Evolutionary conservation across 1,140 invertebrate genomes (phyloP).

Genomic region (Diachasma alloeum): DNA sequence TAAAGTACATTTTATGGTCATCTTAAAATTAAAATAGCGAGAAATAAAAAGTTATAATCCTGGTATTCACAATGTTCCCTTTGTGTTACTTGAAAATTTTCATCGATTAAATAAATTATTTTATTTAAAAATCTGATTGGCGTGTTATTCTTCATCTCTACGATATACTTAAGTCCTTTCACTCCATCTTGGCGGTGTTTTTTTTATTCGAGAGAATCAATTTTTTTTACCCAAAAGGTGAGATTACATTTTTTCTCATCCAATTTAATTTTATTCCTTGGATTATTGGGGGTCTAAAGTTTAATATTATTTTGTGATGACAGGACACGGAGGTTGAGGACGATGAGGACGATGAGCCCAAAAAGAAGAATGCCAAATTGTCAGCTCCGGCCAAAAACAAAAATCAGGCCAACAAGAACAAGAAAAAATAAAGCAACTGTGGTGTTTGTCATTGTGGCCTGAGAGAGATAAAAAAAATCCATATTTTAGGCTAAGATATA

Average conservation of each 20-base stretch:
- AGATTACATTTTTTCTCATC: slow-evolving; percentile 15
- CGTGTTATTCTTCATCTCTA: slow-evolving; percentile 24
- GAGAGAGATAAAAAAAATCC: background rate
- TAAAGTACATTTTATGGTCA: slow-evolving; percentile 10
- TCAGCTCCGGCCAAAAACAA: slow-evolving; percentile 57
- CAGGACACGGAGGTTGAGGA: slow-evolving; percentile 62
- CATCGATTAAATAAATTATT: slow-evolving; percentile 36
- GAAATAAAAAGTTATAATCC: slow-evolving; percentile 7
- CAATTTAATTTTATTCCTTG: background rate
- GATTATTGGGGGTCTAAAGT: background rate
- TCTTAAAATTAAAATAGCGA: slow-evolving; percentile 28
- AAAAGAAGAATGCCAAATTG: slow-evolving; percentile 59
- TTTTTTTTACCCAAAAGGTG: background rate
- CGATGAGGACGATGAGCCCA: slow-evolving; percentile 62
- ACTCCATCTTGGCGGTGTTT: slow-evolving; percentile 44
- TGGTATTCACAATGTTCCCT: slow-evolving; percentile 1
- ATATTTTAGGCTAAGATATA: background rate
- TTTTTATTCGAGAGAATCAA: slow-evolving; percentile 4
- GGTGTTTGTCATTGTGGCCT: background rate
- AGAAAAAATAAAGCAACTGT: slow-evolving; percentile 61
- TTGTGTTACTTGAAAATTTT: slow-evolving; percentile 30
- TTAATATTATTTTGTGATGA: slow-evolving; percentile 16
- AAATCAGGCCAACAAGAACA: slow-evolving; percentile 60
- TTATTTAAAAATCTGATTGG: slow-evolving; percentile 25
- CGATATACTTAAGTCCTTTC: slow-evolving; percentile 39